A percentile compares a stretch with the other conserved stretches of the same genome.
phyloP scores from a whole-genome alignment of 2,797 vertebrate species.

The Sebastes taczanowskii region DNA sequence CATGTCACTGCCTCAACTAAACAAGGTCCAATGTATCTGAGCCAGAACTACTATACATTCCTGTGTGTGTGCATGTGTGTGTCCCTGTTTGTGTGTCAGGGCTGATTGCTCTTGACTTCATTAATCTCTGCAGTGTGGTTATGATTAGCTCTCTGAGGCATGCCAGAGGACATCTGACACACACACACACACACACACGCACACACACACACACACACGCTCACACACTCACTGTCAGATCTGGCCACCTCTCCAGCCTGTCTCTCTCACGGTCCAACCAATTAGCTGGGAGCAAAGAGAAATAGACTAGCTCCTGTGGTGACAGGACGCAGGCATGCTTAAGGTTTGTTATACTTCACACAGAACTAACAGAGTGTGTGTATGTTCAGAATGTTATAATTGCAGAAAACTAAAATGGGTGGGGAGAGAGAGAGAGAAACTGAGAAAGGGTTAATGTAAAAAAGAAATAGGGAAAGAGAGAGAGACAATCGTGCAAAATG shows the following conservation, averaged over 20 bases:
- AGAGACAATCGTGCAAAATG: not conserved
- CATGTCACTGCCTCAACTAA: conserved; percentile 63
- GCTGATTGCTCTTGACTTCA: conserved; percentile 82
- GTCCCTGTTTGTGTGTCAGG: conserved; percentile 74
- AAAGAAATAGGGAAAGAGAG: not conserved
- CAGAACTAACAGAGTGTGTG: not conserved
- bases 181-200: conserved; percentile 39
- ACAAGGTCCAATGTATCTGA: conserved; percentile 61
- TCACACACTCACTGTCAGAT: conserved; percentile 61
- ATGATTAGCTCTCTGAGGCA: conserved; percentile 80
- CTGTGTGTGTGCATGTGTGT: conserved; percentile 38
- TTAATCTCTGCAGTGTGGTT: conserved; percentile 82
- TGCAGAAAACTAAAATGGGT: not conserved
- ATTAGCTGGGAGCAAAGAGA: conserved; percentile 57
- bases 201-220: not conserved
- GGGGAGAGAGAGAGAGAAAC: not conserved
- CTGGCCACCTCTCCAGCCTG: conserved; percentile 68
- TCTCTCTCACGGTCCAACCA: conserved; percentile 59
- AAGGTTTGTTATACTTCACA: conserved; percentile 21
- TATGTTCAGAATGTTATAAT: not conserved
- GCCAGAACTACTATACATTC: conserved; percentile 59
- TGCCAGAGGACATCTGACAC: conserved; percentile 79
- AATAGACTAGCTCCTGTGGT: conserved; percentile 30
- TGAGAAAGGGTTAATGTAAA: not conserved
- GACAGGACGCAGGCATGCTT: conserved; percentile 15